phyloP scores from a whole-genome alignment of 2,797 vertebrate genomes.

The Tapirus indicus region DNA sequence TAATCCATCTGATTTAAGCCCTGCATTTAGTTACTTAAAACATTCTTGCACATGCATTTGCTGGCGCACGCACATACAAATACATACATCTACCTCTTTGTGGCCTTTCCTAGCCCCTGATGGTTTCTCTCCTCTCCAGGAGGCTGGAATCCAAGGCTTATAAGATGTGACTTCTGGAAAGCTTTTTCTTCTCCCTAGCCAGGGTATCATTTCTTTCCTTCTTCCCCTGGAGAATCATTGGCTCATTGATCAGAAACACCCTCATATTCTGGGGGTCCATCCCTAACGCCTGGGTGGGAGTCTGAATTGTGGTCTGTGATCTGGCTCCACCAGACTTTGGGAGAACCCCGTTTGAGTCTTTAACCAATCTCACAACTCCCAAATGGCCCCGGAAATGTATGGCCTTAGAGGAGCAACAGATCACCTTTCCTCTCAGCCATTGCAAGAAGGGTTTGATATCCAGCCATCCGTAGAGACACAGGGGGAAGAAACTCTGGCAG shows the following conservation, averaged over 20 bases:
- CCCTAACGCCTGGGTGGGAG: neutral
- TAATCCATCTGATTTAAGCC: slow-evolving; percentile 14
- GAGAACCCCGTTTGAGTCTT: neutral
- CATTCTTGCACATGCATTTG: neutral
- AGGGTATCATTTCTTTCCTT: neutral
- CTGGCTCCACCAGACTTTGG: neutral
- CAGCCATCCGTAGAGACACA: neutral
- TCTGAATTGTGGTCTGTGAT: neutral
- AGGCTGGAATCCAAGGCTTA: neutral
- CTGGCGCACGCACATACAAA: accelerated
- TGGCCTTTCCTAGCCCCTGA: neutral
- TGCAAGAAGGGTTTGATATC: neutral
- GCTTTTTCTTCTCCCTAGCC: neutral
- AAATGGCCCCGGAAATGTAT: neutral
- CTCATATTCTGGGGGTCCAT: neutral
- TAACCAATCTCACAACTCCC: neutral
- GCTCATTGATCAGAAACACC: neutral
- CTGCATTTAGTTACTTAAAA: neutral
- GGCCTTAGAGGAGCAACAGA: neutral
- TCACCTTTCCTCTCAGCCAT: neutral
- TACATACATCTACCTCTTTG: neutral
- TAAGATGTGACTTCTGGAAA: neutral
- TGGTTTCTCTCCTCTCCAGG: neutral
- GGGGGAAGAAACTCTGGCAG: neutral
- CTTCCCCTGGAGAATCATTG: neutral